Evolutionary conservation across 2,113 vertebrate species (phyloP).

Genomic region (Centropus unirufus): DNA sequence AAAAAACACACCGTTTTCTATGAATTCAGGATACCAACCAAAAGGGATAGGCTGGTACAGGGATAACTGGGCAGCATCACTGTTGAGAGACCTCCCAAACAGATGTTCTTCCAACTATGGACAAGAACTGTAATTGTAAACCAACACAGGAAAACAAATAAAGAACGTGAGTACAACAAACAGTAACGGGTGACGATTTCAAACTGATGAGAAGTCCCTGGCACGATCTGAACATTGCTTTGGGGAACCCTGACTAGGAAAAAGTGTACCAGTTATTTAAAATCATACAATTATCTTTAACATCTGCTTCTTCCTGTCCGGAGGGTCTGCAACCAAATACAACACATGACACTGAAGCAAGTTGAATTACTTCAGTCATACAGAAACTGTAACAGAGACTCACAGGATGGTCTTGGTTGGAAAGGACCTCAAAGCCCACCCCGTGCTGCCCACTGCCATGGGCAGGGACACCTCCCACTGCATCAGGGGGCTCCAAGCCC

Average conservation of each 20-base stretch:
- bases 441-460: too few relatives aligned
- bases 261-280: background rate
- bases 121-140: rapidly evolving
- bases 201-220: background rate
- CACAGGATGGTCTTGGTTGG: too few relatives aligned
- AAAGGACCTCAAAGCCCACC: too few relatives aligned
- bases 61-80: background rate
- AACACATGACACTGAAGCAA: background rate
- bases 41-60: background rate
- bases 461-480: too few relatives aligned
- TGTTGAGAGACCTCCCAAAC: background rate
- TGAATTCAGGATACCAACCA: background rate
- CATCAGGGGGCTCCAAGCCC: too few relatives aligned
- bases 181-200: background rate
- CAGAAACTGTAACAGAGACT: background rate
- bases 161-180: background rate
- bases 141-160: background rate
- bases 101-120: background rate
- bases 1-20: rapidly evolving
- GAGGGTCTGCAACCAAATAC: background rate
- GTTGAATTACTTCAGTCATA: background rate
- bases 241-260: background rate
- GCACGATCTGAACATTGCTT: background rate
- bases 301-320: background rate
- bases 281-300: background rate